Conservation (phyloP, 35 echinoderm and acorn worm genomes). For the Strongylocentrotus purpuratus region DNA sequence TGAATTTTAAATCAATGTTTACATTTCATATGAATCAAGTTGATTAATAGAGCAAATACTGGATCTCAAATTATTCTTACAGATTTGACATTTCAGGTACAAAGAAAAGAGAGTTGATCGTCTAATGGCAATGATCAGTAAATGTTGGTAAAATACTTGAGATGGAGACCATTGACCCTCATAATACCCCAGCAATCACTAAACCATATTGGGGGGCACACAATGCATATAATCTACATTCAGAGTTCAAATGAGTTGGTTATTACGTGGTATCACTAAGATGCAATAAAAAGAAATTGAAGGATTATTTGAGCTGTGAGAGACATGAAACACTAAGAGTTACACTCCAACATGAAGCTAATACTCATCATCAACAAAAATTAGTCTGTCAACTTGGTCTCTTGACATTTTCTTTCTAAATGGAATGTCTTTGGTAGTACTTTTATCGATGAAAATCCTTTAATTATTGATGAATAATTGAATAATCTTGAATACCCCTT, state of each 20-base stretch:
- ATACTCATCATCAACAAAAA: neutral
- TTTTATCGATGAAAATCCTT: neutral
- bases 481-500: neutral
- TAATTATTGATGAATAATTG: neutral
- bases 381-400: neutral
- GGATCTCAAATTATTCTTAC: conserved; percentile 1
- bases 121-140: neutral
- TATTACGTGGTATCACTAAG: neutral
- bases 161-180: neutral
- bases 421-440: neutral
- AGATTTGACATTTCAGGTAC: neutral
- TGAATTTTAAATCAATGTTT: neutral
- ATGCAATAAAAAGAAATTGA: neutral
- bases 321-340: neutral
- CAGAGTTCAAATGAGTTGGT: neutral
- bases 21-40: neutral
- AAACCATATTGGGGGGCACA: neutral
- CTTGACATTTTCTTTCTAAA: neutral
- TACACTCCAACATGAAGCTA: neutral
- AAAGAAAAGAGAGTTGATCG: neutral
- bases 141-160: neutral
- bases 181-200: neutral
- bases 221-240: neutral
- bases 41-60: neutral
- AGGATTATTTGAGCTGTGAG: neutral